phyloP scores from a whole-genome alignment of 2,797 vertebrate genomes.

The Astyanax mexicanus region DNA sequence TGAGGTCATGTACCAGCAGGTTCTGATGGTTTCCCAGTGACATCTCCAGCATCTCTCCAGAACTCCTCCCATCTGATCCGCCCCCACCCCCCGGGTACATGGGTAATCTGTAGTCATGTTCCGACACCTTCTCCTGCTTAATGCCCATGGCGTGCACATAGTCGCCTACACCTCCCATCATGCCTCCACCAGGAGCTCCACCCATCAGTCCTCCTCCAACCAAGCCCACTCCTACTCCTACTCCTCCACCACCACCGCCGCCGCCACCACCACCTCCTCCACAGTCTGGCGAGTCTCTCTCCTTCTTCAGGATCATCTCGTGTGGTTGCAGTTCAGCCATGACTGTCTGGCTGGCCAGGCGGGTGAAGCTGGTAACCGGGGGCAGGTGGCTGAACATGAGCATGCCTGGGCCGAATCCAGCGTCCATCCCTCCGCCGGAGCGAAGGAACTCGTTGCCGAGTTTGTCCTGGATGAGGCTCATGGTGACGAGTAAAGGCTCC shows the following conservation, averaged over 20 bases:
- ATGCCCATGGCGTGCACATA: constrained; percentile 86
- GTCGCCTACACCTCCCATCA: constrained; percentile 67
- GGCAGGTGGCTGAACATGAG: constrained; percentile 98
- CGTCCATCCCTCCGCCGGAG: constrained; percentile 89
- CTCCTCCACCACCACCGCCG: constrained; percentile 54
- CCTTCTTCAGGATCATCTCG: constrained; percentile 95
- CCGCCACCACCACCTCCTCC: constrained; percentile 61
- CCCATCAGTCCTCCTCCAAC: constrained; percentile 54
- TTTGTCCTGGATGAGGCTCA: constrained; percentile 89
- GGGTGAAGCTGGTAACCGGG: constrained; percentile 96
- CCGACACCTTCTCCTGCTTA: constrained; percentile 93
- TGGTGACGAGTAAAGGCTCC: constrained; percentile 69
- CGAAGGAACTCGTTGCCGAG: constrained; percentile 90
- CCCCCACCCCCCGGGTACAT: constrained; percentile 68
- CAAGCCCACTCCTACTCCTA: constrained; percentile 45
- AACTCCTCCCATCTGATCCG: constrained; percentile 35
- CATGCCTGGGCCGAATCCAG: constrained; percentile 89
- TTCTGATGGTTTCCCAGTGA: constrained; percentile 80
- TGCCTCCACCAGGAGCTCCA: constrained; percentile 49
- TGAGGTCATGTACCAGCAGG: constrained; percentile 89
- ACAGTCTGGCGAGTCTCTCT: constrained; percentile 87
- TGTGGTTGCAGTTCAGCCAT: constrained; percentile 82
- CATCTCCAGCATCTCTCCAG: constrained; percentile 79
- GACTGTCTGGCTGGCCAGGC: constrained; percentile 86
- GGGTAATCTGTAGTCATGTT: constrained; percentile 87